Base-by-base conservation (phyloP, 1,140 invertebrate genomes). In the Eubasilissa regina region DNA sequence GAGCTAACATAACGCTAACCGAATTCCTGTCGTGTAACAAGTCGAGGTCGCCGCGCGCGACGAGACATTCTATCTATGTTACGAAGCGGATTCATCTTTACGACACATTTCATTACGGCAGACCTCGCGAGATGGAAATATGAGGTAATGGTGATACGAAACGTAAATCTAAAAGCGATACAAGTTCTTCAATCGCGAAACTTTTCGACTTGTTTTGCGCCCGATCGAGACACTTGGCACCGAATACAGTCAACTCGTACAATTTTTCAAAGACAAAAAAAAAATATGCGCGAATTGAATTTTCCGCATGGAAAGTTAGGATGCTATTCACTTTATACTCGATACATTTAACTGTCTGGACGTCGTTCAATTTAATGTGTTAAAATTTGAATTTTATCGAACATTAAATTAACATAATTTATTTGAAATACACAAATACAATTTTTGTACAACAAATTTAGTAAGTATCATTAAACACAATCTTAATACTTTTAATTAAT, bases 111-210 rank as follows among this genome's bases (percentile, higher is more conserved):
- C 66, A 66, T 47, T 43, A 47, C 25, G 58, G 58, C 17, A 48
- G 44, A 51, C 35, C 48, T 21, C 66, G 66, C 48, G 47, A 70
- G 47, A 48, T 51, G 66, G 19, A 70, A 70, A 21, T 19, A 48
- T 62, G 12, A 51, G 47, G 47, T 48, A 21, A 70, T 53, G 17
- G 11, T 45, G 51, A 4, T 70, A 7, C 60, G 35, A 6, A 64
- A 64, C 60, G 35, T 0, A 43, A 64, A 70, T 70, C 45, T 25
- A 45, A 4, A 70, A 70, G 60, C 19, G 4, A 47, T 19, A 8
- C 44, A 45, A 70, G 44, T 35, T 35, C 25, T 70, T 48, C 48
- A 51, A 70, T 70, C 66, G 66, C 66, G 47, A 21, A 48, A 70
- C 45, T 70, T 70, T 45, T 13, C 35, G 66, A 70, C 66, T n/a